Percentiles rank a stretch among this genome's conserved stretches.
phyloP scores from a whole-genome alignment of 2,113 vertebrate genomes.

The Oxyura jamaicensis region DNA sequence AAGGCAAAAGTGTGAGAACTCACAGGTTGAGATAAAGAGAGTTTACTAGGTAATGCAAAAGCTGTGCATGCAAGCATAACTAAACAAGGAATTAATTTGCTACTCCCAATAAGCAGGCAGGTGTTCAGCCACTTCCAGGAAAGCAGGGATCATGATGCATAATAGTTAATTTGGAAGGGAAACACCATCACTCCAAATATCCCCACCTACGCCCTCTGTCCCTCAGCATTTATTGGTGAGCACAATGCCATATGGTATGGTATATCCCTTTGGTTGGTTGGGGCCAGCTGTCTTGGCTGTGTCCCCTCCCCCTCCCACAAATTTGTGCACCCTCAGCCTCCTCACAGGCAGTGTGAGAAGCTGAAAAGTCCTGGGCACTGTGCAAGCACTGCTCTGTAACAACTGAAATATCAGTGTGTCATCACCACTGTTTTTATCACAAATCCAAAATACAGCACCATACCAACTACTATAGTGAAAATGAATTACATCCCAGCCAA shows the following conservation, averaged over 20 bases:
- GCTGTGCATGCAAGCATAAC: neutral
- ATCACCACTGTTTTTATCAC: no score
- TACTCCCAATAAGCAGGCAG: neutral
- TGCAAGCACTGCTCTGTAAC: no score
- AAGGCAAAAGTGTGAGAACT: neutral
- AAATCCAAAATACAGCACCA: no score
- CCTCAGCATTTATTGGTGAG: neutral
- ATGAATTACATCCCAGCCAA: neutral
- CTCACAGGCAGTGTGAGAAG: neutral
- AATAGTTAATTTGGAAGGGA: neutral
- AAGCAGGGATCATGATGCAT: neutral
- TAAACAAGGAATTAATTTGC: neutral
- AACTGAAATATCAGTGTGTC: no score
- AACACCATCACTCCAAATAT: neutral
- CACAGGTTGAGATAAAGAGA: no score
- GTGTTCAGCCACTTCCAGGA: neutral
- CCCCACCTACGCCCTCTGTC: neutral
- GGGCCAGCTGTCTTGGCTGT: neutral
- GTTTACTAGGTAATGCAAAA: neutral
- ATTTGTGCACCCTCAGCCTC: neutral
- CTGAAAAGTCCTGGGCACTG: neutral
- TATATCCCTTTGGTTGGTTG: no score
- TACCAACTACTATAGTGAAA: neutral
- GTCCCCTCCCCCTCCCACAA: neutral
- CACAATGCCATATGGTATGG: neutral